These are phyloP conservation scores for Tetragnatha montana DNA, from an alignment of 2,888 invertebrate species.

Conservation along the genomic window DNA sequence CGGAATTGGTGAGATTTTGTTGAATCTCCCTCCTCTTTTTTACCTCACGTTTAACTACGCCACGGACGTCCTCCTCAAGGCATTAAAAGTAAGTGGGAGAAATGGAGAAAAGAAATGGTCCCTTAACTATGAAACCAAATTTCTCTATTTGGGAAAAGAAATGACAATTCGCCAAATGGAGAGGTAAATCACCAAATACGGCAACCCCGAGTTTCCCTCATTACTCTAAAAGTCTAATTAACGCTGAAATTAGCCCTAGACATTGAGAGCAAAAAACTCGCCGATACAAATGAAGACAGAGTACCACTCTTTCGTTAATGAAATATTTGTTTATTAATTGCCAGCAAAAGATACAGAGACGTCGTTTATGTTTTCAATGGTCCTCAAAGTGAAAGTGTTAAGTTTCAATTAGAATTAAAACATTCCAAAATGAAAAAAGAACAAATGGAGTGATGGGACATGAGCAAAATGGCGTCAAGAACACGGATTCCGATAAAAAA, in stretches of 20 bases:
- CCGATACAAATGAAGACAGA: slow-evolving; percentile 55
- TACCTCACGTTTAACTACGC: too few species aligned
- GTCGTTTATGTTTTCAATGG: slow-evolving; percentile 25
- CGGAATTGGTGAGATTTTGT: too few species aligned
- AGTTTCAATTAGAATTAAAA: slow-evolving; percentile 63
- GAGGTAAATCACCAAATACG: slow-evolving; percentile 11
- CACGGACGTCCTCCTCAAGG: too few species aligned
- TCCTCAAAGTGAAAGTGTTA: slow-evolving; percentile 33
- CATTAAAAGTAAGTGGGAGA: too few species aligned
- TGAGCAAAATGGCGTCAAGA: slow-evolving; percentile 13
- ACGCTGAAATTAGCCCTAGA: slow-evolving; percentile 48
- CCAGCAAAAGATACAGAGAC: neutral
- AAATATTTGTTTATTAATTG: slow-evolving; percentile 66
- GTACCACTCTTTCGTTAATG: slow-evolving; percentile 41
- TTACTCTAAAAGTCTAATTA: slow-evolving; percentile 68
- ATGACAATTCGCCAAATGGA: too few species aligned
- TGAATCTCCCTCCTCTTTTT: too few species aligned
- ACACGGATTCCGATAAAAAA: neutral
- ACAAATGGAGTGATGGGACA: neutral
- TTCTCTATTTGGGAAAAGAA: too few species aligned
- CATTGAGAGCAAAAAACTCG: slow-evolving; percentile 7
- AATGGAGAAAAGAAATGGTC: too few species aligned
- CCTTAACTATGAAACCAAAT: too few species aligned
- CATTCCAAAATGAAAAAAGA: slow-evolving; percentile 13
- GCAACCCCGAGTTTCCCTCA: slow-evolving; percentile 40